phyloP scores from a whole-genome alignment of 2,888 invertebrate species.

The Drosophila niveifrons region DNA sequence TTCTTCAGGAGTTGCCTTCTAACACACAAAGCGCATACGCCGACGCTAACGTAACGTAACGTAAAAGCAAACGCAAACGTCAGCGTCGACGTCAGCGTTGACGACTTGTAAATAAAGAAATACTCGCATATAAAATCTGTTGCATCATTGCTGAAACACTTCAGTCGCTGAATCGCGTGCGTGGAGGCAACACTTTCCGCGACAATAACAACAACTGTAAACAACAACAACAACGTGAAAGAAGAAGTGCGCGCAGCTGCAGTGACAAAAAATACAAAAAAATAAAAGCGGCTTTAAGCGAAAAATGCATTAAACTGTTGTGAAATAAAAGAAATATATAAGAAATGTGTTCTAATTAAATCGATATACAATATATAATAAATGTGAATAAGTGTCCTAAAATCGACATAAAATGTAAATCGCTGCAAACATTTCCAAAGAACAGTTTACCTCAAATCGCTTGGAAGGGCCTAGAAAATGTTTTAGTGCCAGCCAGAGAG shows the following conservation, averaged over 20 bases:
- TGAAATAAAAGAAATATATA: slow-evolving; percentile 10
- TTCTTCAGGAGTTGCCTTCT: slow-evolving; percentile 81
- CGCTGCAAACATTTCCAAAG: slow-evolving; percentile 58
- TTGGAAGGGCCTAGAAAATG: slow-evolving; percentile 26
- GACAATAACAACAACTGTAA: slow-evolving; percentile 60
- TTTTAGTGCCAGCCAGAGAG: slow-evolving; percentile 20
- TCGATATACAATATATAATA: not conserved
- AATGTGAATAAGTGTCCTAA: slow-evolving; percentile 1
- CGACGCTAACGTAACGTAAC: slow-evolving; percentile 41
- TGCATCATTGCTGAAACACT: slow-evolving; percentile 86
- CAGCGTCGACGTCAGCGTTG: slow-evolving; percentile 42
- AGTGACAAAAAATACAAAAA: slow-evolving; percentile 17
- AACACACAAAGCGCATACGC: slow-evolving; percentile 60
- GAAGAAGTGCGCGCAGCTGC: slow-evolving; percentile 58
- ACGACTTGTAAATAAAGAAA: slow-evolving; percentile 78
- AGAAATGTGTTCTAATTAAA: not conserved
- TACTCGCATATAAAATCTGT: slow-evolving; percentile 85
- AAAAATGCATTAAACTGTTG: slow-evolving; percentile 23
- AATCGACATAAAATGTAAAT: slow-evolving; percentile 22
- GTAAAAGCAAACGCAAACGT: slow-evolving; percentile 39
- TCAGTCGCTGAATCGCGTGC: slow-evolving; percentile 85
- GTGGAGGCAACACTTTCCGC: slow-evolving; percentile 78
- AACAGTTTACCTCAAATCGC: slow-evolving; percentile 62
- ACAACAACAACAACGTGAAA: slow-evolving; percentile 29
- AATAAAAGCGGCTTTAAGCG: slow-evolving; percentile 30